These are phyloP conservation scores for Pteronura brasiliensis DNA, from an alignment of 2,113 vertebrate species.

Conservation along the genomic window DNA sequence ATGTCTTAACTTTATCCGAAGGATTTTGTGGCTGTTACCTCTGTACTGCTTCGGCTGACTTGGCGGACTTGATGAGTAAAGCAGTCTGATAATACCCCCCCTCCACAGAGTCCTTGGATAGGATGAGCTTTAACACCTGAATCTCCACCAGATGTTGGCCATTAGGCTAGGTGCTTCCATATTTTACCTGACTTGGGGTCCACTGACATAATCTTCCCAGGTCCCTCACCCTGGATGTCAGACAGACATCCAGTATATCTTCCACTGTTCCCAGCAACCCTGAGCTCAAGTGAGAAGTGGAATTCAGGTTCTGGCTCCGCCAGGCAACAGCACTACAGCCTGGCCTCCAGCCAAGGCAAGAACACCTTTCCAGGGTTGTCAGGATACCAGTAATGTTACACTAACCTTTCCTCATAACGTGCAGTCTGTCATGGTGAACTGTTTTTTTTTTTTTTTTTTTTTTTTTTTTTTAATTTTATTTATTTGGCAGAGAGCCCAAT, in stretches of 20 bases:
- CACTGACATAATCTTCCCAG: background rate
- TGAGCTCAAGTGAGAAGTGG: background rate
- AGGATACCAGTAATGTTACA: background rate
- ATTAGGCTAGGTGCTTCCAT: background rate
- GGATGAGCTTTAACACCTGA: background rate
- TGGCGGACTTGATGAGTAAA: background rate
- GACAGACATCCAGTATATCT: background rate
- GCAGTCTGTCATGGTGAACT: background rate
- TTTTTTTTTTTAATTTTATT: too few species aligned
- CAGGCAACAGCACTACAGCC: background rate
- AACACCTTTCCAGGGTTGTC: background rate
- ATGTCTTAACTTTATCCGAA: background rate
- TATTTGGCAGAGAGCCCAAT: too few species aligned
- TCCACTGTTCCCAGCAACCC: background rate
- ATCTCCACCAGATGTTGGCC: background rate
- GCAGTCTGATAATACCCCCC: background rate
- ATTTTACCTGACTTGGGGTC: background rate
- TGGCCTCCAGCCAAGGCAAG: background rate
- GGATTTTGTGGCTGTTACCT: background rate
- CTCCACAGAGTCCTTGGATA: background rate
- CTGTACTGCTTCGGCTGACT: background rate
- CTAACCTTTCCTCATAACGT: background rate
- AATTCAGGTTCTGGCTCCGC: background rate
- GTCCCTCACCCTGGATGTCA: background rate
- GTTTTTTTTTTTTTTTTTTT: background rate